These are phyloP conservation scores for Escarpia spicata DNA, from an alignment of 2,888 invertebrate species.

Conservation along the genomic window DNA sequence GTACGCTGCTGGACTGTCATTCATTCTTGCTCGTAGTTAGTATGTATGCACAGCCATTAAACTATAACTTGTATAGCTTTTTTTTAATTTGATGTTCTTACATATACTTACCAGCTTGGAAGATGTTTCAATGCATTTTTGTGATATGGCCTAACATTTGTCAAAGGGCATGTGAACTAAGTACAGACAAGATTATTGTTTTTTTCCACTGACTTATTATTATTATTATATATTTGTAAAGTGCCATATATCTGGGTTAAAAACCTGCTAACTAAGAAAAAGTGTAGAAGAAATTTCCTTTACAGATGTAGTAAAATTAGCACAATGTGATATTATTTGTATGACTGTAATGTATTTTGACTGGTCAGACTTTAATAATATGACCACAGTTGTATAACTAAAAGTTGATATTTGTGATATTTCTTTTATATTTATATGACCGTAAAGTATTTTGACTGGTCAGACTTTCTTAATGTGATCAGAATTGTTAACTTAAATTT, in stretches of 20 bases:
- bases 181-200: too few relatives aligned
- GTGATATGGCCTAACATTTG: too few relatives aligned
- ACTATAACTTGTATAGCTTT: neutral
- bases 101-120: too few relatives aligned
- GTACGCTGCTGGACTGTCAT: neutral
- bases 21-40: neutral
- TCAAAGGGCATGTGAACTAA: too few relatives aligned
- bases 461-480: neutral
- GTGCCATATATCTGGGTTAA: too few relatives aligned
- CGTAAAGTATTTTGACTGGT: neutral
- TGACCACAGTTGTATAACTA: neutral
- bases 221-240: too few relatives aligned
- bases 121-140: too few relatives aligned
- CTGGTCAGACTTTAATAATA: neutral
- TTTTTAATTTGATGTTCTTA: too few relatives aligned
- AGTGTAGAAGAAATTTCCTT: neutral
- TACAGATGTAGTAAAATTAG: neutral
- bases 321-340: neutral
- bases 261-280: neutral
- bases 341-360: too few relatives aligned
- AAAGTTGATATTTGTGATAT: neutral
- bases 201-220: too few relatives aligned
- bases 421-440: too few relatives aligned
- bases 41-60: neutral
- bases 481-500: neutral